Conservation (phyloP, 2,113 vertebrate genomes). For the Chunga burmeisteri region DNA sequence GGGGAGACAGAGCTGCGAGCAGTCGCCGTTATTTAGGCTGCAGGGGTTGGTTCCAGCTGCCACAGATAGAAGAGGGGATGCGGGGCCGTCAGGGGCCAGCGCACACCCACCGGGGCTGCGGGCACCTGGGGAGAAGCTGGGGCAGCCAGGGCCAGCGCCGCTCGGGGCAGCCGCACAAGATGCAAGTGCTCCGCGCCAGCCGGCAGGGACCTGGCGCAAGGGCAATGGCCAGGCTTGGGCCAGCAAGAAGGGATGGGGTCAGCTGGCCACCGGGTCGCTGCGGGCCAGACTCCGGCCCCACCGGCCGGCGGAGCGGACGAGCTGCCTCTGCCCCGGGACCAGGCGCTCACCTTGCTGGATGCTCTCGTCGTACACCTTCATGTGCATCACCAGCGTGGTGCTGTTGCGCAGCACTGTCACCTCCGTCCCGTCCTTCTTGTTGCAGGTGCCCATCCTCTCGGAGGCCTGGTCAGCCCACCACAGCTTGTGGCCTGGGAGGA, state of each 20-base stretch:
- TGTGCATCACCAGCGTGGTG: constrained; percentile 96
- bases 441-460: constrained; percentile 92
- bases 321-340: accelerated
- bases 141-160: accelerated
- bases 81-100: accelerated
- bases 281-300: accelerated
- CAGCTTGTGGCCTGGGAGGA: constrained; percentile 84
- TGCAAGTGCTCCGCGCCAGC: not conserved
- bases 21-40: constrained; percentile 92
- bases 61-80: not conserved
- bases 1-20: constrained; percentile 95
- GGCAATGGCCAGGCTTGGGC: not conserved
- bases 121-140: too few species aligned
- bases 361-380: constrained; percentile 94
- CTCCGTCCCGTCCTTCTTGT: constrained; percentile 85
- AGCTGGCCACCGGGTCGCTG: accelerated
- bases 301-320: accelerated
- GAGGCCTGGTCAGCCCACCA: constrained; percentile 97
- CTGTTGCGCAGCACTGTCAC: constrained; percentile 87
- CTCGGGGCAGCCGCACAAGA: accelerated
- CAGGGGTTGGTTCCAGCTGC: constrained; percentile 84
- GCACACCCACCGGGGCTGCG: not conserved
- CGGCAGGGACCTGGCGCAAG: accelerated
- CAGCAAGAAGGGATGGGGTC: not conserved
- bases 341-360: constrained; percentile 78